phyloP scores from a whole-genome alignment of 2,113 vertebrate genomes.

The Brachirus orientalis region DNA sequence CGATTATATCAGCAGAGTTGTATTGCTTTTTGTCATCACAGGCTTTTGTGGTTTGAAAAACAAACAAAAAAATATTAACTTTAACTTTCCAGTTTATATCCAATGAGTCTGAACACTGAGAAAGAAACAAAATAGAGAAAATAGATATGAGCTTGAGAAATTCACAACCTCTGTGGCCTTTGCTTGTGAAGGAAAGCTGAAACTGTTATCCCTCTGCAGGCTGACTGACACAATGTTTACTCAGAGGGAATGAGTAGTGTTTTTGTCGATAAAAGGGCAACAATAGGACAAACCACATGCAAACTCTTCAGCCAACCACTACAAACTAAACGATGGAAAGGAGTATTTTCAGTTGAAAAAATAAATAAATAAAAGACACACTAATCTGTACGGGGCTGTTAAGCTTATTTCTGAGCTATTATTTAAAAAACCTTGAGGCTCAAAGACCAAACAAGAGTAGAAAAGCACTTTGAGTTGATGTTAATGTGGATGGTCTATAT shows the following conservation, averaged over 20 bases:
- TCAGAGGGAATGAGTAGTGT: constrained; percentile 5
- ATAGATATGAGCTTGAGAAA: not conserved
- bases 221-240: constrained; percentile 20
- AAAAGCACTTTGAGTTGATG: not conserved
- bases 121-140: not conserved
- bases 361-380: not conserved
- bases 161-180: not conserved
- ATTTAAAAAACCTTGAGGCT: not conserved
- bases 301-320: not conserved
- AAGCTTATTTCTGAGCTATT: not conserved
- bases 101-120: too few relatives aligned
- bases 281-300: constrained; percentile 22
- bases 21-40: too few relatives aligned
- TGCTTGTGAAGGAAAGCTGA: not conserved
- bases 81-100: too few relatives aligned
- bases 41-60: too few relatives aligned
- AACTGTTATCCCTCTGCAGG: constrained; percentile 8
- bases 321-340: not conserved
- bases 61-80: too few relatives aligned
- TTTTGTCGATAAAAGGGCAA: constrained; percentile 23
- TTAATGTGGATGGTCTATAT: not conserved
- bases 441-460: not conserved
- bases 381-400: not conserved
- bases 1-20: too few relatives aligned
- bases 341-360: not conserved